Base-by-base conservation (phyloP, 2,797 vertebrate species). In the Erithacus rubecula region DNA sequence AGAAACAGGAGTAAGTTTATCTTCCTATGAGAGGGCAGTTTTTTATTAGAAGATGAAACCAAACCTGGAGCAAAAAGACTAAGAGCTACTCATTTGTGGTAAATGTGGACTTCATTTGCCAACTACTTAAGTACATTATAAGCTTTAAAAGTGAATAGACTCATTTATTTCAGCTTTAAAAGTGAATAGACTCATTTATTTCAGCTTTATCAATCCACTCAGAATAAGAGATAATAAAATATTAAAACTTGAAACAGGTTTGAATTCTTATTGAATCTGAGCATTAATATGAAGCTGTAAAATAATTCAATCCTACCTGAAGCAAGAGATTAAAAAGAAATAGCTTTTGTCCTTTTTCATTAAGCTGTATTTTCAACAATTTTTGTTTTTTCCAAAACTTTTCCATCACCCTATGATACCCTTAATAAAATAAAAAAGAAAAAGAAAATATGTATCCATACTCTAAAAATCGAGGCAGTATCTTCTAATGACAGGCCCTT, bases 151-250 rank as follows among this genome's bases (percentile, higher is more conserved):
- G 53, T 55, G 80, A 92, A 87, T 11, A 68, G 82, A 64, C 34
- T 89, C 30, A 80, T 94, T 96, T 92, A 83, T 80, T 96, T 84
- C 84, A 77, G 60, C 70, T 95, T 85, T 80, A 94, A 83, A 88
- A 83, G 53, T 55, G 80, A 92, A 87, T 11, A 68, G 82, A 64
- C 34, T 89, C 30, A 80, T 94, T 96, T 92, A 83, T 80, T 96
- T 84, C 84, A 77, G 60, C 70, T 95, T 85, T 80, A 94, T 16
- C 30, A 72, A 80, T 34, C 64, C 78, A 70, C 56, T 92, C 56
- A 83, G 75, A 92, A 80, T 84, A 92, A 90, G 1, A 90, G 83
- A 74, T 67, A 93, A 85, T 93, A 87, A 96, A 95, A 95, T 77
- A 95, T 85, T 93, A 80, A 94, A 87, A 91, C 71, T 34, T 91